phyloP scores from a whole-genome alignment of 2,888 invertebrate genomes.

The Rotaria socialis region DNA sequence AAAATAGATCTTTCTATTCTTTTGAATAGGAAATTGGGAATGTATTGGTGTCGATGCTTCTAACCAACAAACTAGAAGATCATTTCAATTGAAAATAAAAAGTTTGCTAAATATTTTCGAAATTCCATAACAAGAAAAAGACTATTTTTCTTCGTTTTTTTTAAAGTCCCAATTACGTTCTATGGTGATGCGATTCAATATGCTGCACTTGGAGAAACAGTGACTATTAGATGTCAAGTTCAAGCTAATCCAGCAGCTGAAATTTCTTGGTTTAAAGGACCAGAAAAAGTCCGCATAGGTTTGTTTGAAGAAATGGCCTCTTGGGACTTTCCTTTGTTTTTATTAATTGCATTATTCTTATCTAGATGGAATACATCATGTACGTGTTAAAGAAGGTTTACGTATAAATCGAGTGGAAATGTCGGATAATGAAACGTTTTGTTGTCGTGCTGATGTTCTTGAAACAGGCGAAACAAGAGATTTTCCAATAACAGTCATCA shows the following conservation, averaged over 20 bases:
- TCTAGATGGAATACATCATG: background rate
- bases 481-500: conserved; percentile 24
- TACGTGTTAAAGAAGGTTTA: conserved; percentile 8
- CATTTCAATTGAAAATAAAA: background rate
- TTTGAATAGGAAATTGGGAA: background rate
- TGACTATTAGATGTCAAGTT: background rate
- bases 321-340: background rate
- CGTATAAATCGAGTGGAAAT: conserved; percentile 16
- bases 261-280: conserved; percentile 30
- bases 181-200: conserved; percentile 13
- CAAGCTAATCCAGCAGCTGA: background rate
- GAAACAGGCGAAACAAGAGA: conserved; percentile 31
- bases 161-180: conserved; percentile 19
- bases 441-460: conserved; percentile 33
- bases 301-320: background rate
- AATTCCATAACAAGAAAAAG: too few species aligned
- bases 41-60: background rate
- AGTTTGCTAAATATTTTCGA: background rate
- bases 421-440: conserved; percentile 13
- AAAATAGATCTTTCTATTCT: background rate
- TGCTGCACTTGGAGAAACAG: conserved; percentile 24
- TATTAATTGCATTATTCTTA: background rate
- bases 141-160: background rate
- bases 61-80: background rate
- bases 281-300: background rate